A percentile compares a stretch with the other conserved stretches of the same genome.
These are phyloP conservation scores for Solea solea DNA, from an alignment of 2,113 vertebrate species.

Conservation along the genomic window DNA sequence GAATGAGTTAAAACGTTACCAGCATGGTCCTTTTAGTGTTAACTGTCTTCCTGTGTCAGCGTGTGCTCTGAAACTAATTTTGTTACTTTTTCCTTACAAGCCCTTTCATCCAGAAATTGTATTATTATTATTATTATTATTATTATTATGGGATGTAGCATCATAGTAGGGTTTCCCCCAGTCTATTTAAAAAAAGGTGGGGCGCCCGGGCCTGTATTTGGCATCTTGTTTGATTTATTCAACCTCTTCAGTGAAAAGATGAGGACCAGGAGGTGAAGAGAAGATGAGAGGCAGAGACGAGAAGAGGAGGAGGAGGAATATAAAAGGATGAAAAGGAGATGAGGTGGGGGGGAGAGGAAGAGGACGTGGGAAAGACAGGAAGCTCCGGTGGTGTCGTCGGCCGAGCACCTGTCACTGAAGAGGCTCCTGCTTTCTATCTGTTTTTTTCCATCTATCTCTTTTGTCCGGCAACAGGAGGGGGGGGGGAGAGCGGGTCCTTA, in stretches of 20 bases:
- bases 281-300: conserved; percentile 42
- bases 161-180: conserved; percentile 24
- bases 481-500: conserved; percentile 65
- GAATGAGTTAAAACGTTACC: background rate
- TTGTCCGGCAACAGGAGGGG: conserved; percentile 65
- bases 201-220: conserved; percentile 52
- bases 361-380: conserved; percentile 71
- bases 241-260: conserved; percentile 33
- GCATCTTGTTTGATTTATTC: conserved; percentile 57
- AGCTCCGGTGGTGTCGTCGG: conserved; percentile 66
- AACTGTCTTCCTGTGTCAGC: background rate
- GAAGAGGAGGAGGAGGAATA: conserved; percentile 44
- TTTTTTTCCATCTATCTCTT: conserved; percentile 62
- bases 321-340: conserved; percentile 65
- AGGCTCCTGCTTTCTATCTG: conserved; percentile 75
- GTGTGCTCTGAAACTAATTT: conserved; percentile 6
- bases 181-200: conserved; percentile 5
- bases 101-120: conserved; percentile 9
- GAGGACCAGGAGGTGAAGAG: conserved; percentile 20
- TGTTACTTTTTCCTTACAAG: background rate
- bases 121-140: background rate
- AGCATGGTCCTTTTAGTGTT: too few relatives aligned
- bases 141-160: background rate
- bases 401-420: conserved; percentile 77
- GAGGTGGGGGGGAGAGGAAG: conserved; percentile 50